A percentile compares a stretch with the other conserved stretches of the same genome.
These are phyloP conservation scores for Heliconius hewitsoni DNA, from an alignment of 1,140 invertebrate species.

Conservation along the genomic window DNA sequence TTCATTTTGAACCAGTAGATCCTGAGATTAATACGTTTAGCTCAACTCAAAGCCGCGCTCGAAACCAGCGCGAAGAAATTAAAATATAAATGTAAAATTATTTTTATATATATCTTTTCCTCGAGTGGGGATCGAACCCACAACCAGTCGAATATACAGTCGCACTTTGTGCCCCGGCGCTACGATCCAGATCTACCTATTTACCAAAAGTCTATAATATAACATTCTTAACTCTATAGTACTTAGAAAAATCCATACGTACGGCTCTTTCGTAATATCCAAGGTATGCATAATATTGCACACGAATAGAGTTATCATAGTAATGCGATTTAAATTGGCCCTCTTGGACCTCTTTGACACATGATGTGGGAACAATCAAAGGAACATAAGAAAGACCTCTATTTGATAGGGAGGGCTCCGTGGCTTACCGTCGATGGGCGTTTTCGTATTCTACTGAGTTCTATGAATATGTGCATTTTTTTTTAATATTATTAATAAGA, in stretches of 20 bases:
- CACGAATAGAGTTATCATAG: slow-evolving; percentile 66
- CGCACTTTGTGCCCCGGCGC: no score
- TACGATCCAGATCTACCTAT: no score
- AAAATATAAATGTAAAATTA: neutral
- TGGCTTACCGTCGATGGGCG: slow-evolving; percentile 54
- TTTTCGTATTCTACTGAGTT: slow-evolving; percentile 13
- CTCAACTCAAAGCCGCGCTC: no score
- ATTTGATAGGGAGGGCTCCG: slow-evolving; percentile 50
- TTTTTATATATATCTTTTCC: neutral
- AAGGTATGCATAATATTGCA: slow-evolving; percentile 47
- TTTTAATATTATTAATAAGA: no score
- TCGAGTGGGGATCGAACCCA: neutral
- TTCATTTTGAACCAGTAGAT: no score
- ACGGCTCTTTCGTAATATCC: slow-evolving; percentile 43
- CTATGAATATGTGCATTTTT: neutral
- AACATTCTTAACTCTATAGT: slow-evolving; percentile 21
- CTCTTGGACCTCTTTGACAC: slow-evolving; percentile 54
- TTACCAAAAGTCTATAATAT: neutral
- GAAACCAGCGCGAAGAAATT: neutral
- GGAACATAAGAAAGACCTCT: slow-evolving; percentile 47
- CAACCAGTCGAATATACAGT: no score
- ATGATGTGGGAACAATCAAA: slow-evolving; percentile 52
- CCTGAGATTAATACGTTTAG: no score
- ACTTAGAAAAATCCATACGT: slow-evolving; percentile 26
- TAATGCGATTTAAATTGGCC: slow-evolving; percentile 71